Conservation (phyloP, 2,113 vertebrate genomes). For the Dicaeum eximium region DNA sequence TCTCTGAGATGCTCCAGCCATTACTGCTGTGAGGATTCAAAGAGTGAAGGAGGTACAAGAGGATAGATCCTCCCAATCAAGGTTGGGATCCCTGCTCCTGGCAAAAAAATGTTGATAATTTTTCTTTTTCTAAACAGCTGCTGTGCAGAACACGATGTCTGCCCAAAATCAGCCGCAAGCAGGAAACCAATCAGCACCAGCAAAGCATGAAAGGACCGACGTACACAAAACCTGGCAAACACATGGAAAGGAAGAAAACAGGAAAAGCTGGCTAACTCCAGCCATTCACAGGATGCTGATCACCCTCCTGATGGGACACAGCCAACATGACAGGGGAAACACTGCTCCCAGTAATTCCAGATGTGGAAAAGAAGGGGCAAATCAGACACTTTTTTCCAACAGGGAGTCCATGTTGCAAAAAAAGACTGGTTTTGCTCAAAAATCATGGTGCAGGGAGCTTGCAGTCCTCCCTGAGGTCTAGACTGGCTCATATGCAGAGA, state of each 20-base stretch:
- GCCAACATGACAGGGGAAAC: neutral
- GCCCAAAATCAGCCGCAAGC: neutral
- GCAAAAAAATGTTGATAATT: neutral
- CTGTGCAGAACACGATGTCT: neutral
- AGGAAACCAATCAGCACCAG: neutral
- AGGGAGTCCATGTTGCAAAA: neutral
- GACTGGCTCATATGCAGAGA: neutral
- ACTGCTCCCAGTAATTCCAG: neutral
- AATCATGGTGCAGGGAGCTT: neutral
- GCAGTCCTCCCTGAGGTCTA: neutral
- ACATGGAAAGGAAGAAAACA: neutral
- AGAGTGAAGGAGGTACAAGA: neutral
- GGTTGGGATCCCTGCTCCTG: accelerated
- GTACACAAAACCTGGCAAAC: neutral
- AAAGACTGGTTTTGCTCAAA: neutral
- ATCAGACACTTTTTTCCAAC: neutral
- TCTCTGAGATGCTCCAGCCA: neutral
- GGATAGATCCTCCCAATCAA: neutral
- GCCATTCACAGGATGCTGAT: neutral
- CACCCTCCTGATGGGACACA: neutral
- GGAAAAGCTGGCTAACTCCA: neutral
- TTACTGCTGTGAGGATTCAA: neutral
- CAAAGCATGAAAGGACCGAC: neutral
- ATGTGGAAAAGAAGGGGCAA: accelerated
- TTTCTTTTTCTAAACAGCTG: neutral